Conservation (phyloP, 2,888 invertebrate species). For the Aleiodes testaceus region DNA sequence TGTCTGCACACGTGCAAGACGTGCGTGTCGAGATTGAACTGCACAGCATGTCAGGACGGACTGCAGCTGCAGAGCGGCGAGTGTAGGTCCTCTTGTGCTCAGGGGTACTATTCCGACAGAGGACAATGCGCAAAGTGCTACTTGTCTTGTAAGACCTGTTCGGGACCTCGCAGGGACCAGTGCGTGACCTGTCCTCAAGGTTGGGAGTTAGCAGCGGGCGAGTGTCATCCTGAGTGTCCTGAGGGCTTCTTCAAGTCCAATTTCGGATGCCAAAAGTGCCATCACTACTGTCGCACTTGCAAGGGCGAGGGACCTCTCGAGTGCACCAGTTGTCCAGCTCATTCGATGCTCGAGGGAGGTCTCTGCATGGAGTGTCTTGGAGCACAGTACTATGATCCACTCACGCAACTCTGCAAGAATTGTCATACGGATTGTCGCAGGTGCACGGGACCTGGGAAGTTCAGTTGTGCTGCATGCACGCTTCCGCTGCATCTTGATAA, state of each 20-base stretch:
- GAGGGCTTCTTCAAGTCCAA: conserved; percentile 89
- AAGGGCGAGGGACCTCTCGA: conserved; percentile 85
- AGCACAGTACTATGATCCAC: conserved; percentile 82
- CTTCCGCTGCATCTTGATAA: conserved; percentile 80
- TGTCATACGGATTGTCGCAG: conserved; percentile 81
- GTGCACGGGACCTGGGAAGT: conserved; percentile 81
- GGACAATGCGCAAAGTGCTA: conserved; percentile 89
- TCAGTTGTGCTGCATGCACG: conserved; percentile 80
- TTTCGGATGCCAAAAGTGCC: conserved; percentile 90
- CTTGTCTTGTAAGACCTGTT: conserved; percentile 88
- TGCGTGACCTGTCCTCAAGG: conserved; percentile 88
- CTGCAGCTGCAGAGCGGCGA: conserved; percentile 88
- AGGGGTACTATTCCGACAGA: conserved; percentile 88
- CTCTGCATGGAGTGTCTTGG: conserved; percentile 85
- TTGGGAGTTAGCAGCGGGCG: conserved; percentile 88
- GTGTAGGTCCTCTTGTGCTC: conserved; percentile 86
- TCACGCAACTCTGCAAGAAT: conserved; percentile 79
- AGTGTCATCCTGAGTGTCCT: conserved; percentile 90
- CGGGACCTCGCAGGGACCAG: conserved; percentile 87
- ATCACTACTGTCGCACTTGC: conserved; percentile 91
- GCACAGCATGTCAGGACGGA: conserved; percentile 85
- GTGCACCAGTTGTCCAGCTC: conserved; percentile 83
- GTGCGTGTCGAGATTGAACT: conserved; percentile 86
- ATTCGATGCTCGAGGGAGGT: conserved; percentile 83
- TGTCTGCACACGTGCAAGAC: conserved; percentile 87